These are phyloP conservation scores for Myripristis jacobus DNA, from an alignment of 2,797 vertebrate genomes.

Conservation along the genomic window DNA sequence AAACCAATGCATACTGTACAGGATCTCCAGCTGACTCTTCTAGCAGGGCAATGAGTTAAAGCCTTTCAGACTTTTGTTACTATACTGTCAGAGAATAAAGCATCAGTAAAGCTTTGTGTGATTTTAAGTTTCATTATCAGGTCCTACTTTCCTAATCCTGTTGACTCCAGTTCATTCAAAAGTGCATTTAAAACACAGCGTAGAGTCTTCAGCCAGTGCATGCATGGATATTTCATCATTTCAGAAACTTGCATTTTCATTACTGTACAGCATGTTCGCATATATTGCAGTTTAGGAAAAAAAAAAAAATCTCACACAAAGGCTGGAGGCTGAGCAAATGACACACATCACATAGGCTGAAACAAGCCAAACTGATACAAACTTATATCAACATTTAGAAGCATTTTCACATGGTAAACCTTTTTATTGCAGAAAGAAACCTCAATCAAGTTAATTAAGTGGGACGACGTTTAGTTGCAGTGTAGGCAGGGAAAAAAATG, in stretches of 20 bases:
- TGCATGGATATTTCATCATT: constrained; percentile 28
- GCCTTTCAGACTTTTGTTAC: neutral
- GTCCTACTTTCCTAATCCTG: constrained; percentile 2
- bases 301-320: constrained; percentile 10
- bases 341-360: neutral
- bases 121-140: neutral
- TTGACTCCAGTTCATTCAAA: constrained; percentile 10
- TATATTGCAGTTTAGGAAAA: neutral
- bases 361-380: neutral
- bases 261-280: constrained; percentile 30
- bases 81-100: neutral
- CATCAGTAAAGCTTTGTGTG: neutral
- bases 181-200: constrained; percentile 9
- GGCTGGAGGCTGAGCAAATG: constrained; percentile 18
- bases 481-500: constrained; percentile 8
- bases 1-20: neutral
- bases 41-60: constrained; percentile 9
- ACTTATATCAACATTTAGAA: constrained; percentile 19
- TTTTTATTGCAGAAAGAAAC: constrained; percentile 1
- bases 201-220: constrained; percentile 8
- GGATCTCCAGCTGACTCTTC: constrained; percentile 19
- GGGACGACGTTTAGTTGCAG: neutral
- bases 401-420: neutral
- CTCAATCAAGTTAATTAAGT: neutral
- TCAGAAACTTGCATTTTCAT: constrained; percentile 35